phyloP scores from a whole-genome alignment of 1,140 invertebrate genomes.

The Caenorhabditis briggsae region DNA sequence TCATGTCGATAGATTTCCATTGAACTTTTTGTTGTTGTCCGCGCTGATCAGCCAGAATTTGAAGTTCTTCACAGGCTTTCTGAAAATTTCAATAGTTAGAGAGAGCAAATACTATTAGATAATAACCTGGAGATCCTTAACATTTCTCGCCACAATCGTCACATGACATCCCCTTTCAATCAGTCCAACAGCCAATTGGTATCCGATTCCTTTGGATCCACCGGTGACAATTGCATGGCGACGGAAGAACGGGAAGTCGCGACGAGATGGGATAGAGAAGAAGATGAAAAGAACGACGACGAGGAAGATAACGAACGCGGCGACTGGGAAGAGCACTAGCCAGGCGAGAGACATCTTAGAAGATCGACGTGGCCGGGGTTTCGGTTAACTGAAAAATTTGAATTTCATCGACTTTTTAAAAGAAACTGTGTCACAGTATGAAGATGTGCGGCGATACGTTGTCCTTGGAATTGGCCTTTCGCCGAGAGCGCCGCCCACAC shows the following conservation, averaged over 20 bases:
- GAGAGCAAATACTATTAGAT: neutral
- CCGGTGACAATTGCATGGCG: slow-evolving; percentile 68
- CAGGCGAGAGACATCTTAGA: neutral
- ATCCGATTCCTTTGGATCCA: slow-evolving; percentile 94
- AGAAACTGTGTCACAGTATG: neutral
- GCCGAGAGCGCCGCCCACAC: slow-evolving; percentile 55
- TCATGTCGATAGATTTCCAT: slow-evolving; percentile 67
- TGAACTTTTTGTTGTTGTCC: slow-evolving; percentile 61
- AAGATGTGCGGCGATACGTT: slow-evolving; percentile 55
- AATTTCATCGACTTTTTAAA: neutral
- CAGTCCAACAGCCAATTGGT: slow-evolving; percentile 85
- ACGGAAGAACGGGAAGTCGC: slow-evolving; percentile 59
- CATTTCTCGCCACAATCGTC: slow-evolving; percentile 88
- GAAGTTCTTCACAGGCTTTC: slow-evolving; percentile 61
- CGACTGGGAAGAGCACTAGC: slow-evolving; percentile 52
- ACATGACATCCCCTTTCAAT: slow-evolving; percentile 87
- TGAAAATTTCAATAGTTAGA: neutral
- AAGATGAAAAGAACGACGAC: slow-evolving; percentile 60
- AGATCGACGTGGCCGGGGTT: neutral
- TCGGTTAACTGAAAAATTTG: slow-evolving; percentile 48
- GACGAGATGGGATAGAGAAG: slow-evolving; percentile 63
- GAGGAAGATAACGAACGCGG: slow-evolving; percentile 59
- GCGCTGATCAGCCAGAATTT: slow-evolving; percentile 58
- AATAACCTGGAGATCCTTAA: slow-evolving; percentile 75
- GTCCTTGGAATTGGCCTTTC: slow-evolving; percentile 31